phyloP scores from a whole-genome alignment of 2,797 vertebrate genomes.

The Chelidonichthys spinosus region DNA sequence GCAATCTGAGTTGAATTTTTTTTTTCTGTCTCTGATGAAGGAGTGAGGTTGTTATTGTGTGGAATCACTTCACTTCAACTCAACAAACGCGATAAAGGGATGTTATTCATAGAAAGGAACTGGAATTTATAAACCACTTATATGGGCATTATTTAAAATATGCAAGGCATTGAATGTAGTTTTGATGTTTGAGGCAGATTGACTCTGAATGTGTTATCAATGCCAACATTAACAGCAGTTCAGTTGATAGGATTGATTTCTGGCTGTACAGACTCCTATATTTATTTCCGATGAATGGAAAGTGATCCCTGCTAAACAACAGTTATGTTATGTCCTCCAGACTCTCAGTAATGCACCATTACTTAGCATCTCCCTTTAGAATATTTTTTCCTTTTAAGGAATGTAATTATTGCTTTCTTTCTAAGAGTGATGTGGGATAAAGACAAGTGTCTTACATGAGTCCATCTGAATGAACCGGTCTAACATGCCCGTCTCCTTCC shows the following conservation, averaged over 20 bases:
- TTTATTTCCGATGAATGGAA: background rate
- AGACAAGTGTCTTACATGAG: background rate
- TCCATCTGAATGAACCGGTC: background rate
- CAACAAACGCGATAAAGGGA: background rate
- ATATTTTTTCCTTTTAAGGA: no score
- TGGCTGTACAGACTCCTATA: no score
- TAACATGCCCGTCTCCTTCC: background rate
- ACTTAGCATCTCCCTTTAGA: background rate
- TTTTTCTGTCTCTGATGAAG: no score
- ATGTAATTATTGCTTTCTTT: background rate
- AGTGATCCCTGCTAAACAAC: background rate
- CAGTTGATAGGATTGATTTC: background rate
- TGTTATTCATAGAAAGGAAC: background rate
- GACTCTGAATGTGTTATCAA: background rate
- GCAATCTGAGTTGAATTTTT: no score
- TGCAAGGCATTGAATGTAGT: background rate
- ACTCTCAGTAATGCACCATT: no score
- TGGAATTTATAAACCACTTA: background rate
- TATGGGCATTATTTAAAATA: no score
- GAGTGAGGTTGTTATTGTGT: no score
- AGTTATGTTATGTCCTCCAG: background rate
- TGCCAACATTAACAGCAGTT: background rate
- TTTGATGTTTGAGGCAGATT: background rate
- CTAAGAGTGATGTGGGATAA: background rate
- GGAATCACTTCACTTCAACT: background rate